Conservation (phyloP, 2,113 vertebrate species). For the Peromyscus polionotus region DNA sequence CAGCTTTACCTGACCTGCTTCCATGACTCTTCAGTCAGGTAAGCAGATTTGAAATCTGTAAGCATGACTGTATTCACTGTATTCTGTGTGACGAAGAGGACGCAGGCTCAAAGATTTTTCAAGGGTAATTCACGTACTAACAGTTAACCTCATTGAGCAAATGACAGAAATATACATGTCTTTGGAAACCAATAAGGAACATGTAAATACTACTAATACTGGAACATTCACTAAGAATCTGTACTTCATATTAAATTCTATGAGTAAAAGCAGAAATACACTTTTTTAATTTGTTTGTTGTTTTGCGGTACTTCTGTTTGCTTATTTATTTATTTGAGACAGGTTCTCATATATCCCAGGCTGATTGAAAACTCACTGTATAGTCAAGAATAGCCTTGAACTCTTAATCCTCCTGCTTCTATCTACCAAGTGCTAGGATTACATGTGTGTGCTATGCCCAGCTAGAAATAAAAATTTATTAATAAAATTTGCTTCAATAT, state of each 20-base stretch:
- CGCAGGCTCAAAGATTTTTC: background rate
- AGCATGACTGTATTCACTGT: background rate
- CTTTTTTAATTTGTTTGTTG: background rate
- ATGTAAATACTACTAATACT: background rate
- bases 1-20: background rate
- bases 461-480: background rate
- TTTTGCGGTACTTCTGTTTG: background rate
- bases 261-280: background rate
- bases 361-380: background rate
- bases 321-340: background rate
- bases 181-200: background rate
- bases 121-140: background rate
- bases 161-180: background rate
- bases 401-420: background rate
- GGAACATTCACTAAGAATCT: background rate
- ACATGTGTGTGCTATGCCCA: background rate
- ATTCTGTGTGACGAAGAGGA: background rate
- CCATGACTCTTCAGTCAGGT: background rate
- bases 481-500: background rate
- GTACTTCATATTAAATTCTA: background rate
- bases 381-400: background rate
- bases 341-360: background rate
- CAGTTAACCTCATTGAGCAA: background rate
- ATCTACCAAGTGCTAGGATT: background rate
- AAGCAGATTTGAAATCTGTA: background rate